These are phyloP conservation scores for Dermolepida albohirtum DNA, from an alignment of 2,888 invertebrate species.

Conservation along the genomic window DNA sequence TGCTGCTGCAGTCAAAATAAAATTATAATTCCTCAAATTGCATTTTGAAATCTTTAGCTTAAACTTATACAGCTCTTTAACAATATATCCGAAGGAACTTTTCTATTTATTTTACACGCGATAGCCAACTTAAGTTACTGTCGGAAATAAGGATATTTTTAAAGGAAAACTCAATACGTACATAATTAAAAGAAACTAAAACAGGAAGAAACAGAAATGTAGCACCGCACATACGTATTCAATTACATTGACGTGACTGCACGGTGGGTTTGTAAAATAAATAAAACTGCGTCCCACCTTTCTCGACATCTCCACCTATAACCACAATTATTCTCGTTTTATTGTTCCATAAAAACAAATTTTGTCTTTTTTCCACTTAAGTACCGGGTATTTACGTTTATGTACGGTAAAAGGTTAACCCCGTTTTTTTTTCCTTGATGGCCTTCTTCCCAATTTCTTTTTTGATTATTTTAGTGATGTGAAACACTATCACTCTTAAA, in stretches of 20 bases:
- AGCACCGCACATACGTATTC: slow-evolving; percentile 10
- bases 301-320: slow-evolving; percentile 12
- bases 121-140: background rate
- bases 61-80: no score
- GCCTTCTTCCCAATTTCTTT: background rate
- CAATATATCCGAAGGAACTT: background rate
- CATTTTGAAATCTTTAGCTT: no score
- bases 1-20: no score
- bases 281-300: slow-evolving; percentile 10
- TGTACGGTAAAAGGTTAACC: slow-evolving; percentile 23
- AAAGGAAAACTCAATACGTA: slow-evolving; percentile 8
- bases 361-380: slow-evolving; percentile 20
- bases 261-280: slow-evolving; percentile 20
- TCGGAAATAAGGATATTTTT: slow-evolving; percentile 13
- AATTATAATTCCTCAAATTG: no score
- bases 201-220: slow-evolving; percentile 18
- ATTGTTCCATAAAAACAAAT: slow-evolving; percentile 32
- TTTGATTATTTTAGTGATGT: slow-evolving; percentile 8
- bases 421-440: slow-evolving; percentile 3
- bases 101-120: background rate
- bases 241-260: slow-evolving; percentile 29
- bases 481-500: background rate
- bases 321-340: slow-evolving; percentile 25
- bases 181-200: slow-evolving; percentile 7
- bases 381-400: slow-evolving; percentile 23